These are phyloP conservation scores for Oreochromis tanganicae DNA, from an alignment of 2,113 vertebrate genomes.

Conservation along the genomic window DNA sequence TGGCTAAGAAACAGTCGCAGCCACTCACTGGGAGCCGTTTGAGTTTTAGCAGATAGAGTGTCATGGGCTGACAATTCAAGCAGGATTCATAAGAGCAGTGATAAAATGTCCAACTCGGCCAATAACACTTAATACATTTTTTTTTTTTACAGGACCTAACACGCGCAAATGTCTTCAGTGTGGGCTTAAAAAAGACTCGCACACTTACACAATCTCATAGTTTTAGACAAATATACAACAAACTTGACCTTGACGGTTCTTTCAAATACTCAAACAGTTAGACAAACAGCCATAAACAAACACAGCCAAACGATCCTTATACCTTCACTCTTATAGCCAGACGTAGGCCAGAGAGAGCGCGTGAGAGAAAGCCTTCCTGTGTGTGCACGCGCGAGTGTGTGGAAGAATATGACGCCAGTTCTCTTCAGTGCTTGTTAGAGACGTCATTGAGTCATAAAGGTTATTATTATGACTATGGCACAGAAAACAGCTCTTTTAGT, in stretches of 20 bases:
- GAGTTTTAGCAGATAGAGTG: constrained; percentile 18
- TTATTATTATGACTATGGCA: constrained; percentile 59
- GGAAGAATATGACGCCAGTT: constrained; percentile 30
- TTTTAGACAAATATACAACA: neutral
- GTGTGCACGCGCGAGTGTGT: neutral
- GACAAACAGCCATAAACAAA: neutral
- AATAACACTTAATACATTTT: constrained; percentile 49
- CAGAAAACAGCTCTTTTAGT: constrained; percentile 38
- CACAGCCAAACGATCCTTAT: neutral
- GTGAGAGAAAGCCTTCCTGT: constrained; percentile 22
- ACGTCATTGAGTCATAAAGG: constrained; percentile 56
- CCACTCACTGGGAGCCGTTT: constrained; percentile 28
- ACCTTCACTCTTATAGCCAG: constrained; percentile 1
- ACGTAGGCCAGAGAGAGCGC: neutral
- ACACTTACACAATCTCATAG: neutral
- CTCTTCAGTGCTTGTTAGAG: constrained; percentile 63
- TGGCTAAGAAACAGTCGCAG: constrained; percentile 22
- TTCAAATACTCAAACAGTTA: neutral
- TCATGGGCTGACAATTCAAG: constrained; percentile 26
- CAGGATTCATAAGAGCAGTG: constrained; percentile 23
- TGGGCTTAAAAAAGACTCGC: neutral
- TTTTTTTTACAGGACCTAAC: neutral
- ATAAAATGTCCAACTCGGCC: constrained; percentile 16
- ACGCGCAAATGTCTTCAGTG: neutral
- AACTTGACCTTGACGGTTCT: neutral